Conservation (phyloP, 2,113 vertebrate species). For the Bostrychus sinensis region DNA sequence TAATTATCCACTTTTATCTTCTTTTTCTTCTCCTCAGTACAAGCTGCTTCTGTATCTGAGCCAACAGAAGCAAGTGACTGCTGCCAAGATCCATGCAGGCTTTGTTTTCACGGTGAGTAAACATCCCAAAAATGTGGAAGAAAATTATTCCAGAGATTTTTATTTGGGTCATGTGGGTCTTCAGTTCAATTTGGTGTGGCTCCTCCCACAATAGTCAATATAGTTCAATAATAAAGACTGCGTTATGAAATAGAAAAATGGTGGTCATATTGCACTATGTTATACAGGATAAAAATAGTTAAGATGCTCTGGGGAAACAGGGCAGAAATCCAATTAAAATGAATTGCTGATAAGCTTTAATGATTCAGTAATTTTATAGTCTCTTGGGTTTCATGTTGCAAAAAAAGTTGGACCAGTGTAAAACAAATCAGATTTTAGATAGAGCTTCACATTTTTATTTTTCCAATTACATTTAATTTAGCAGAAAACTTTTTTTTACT, state of each 20-base stretch:
- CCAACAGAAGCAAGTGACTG: slow-evolving; percentile 89
- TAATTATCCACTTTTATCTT: slow-evolving; percentile 14
- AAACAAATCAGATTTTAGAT: too few relatives aligned
- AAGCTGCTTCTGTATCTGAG: slow-evolving; percentile 93
- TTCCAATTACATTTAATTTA: too few relatives aligned
- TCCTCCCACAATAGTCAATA: neutral
- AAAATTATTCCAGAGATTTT: neutral
- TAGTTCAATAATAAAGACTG: neutral
- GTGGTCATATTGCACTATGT: neutral
- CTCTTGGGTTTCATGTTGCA: too few relatives aligned
- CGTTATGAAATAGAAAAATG: neutral
- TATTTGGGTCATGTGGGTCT: neutral
- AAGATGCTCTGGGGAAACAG: too few relatives aligned
- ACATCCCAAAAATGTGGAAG: neutral
- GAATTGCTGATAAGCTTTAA: too few relatives aligned
- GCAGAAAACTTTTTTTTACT: too few relatives aligned
- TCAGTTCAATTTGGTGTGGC: neutral
- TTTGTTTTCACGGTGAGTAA: slow-evolving; percentile 90
- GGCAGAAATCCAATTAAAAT: too few relatives aligned
- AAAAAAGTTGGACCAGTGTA: too few relatives aligned
- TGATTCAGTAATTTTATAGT: too few relatives aligned
- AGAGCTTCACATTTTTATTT: too few relatives aligned
- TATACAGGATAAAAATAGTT: too few relatives aligned
- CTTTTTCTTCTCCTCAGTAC: slow-evolving; percentile 79
- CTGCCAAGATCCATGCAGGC: slow-evolving; percentile 85